phyloP scores from a whole-genome alignment of 2,113 vertebrate genomes.

The Pedionomus torquatus region DNA sequence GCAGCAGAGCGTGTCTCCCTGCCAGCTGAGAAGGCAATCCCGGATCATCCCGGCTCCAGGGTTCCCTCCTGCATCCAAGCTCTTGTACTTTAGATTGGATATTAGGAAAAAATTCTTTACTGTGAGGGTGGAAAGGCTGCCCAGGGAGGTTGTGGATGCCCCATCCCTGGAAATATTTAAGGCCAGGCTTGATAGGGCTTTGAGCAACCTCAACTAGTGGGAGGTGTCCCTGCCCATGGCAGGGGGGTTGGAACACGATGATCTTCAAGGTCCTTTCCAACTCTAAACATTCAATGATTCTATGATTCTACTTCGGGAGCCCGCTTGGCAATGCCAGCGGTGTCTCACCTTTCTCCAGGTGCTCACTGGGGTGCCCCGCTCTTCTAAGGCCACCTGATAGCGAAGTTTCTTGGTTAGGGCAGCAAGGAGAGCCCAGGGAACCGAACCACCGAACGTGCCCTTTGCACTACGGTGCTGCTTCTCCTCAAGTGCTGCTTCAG shows the following conservation, averaged over 20 bases:
- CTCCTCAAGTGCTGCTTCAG: not conserved
- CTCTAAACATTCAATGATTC: no score
- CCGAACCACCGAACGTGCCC: not conserved
- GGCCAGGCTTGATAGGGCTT: no score
- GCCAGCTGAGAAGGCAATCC: not conserved
- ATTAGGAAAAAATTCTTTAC: no score
- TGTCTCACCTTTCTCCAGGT: rapidly evolving
- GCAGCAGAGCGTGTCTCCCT: not conserved
- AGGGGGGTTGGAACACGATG: no score
- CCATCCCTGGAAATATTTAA: no score
- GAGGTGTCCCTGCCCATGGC: no score
- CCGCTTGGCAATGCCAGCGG: not conserved
- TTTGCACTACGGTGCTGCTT: not conserved
- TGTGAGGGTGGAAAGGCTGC: no score
- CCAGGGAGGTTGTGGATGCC: no score
- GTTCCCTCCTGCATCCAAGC: not conserved
- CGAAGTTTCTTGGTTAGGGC: not conserved
- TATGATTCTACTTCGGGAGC: not conserved
- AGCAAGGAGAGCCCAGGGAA: not conserved
- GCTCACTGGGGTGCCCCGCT: not conserved
- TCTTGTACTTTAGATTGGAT: not conserved
- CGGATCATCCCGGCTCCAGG: not conserved
- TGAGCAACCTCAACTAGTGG: no score
- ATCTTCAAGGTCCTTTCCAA: no score
- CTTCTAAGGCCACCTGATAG: not conserved